Evolutionary conservation across 1,140 invertebrate species (phyloP), one percentile per base, ranked within the genome.

Genomic region (Tigriopus japonicus): DNA sequence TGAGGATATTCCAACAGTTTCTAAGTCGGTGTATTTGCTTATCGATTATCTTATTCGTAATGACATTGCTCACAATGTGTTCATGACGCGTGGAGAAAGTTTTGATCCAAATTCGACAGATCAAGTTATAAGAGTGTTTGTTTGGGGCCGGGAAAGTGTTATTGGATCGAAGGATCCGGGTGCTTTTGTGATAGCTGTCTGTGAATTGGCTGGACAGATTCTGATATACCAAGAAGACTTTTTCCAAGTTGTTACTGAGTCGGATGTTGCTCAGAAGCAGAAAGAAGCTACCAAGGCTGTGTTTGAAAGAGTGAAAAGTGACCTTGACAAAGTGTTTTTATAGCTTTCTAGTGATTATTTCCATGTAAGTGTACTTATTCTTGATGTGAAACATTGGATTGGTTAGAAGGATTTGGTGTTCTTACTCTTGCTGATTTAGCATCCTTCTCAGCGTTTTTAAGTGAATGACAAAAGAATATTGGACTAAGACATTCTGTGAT

Each of bases 11-110:
- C 7, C 6, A 0, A 45, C 60, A 19, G 35, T 64, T 42, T 19
- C 59, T 6, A 45, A 43, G 15, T 28, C 63, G 40, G 51, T 62
- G 13, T 42, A 59, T 6, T 10, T 43, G 2, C 51, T 64, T 13
- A 49, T 66, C 12, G n/a, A 45, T n/a, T 59, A 63, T 60, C 56
- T 43, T 19, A 21, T 56, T 52, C 51, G 52, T 17, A 56, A 67
- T 14, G 40, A 40, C 6, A 64, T 68, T 7, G 56, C 67, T 3
- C 64, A 68, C 55, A 68, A 68, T 55, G 21, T 68, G 15, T 67
- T 68, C 52, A 59, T 68, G 13, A 65, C 60, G 3, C 43, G 65
- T 28, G 63, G 63, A 6, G 9, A 10, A 52, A 51, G 1, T 42
- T 49, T 49, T 12, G 28, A 35, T 9, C 21, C 3, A 3, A 6